phyloP scores from a whole-genome alignment of 1,140 invertebrate genomes.

The Tetragnatha versicolor region DNA sequence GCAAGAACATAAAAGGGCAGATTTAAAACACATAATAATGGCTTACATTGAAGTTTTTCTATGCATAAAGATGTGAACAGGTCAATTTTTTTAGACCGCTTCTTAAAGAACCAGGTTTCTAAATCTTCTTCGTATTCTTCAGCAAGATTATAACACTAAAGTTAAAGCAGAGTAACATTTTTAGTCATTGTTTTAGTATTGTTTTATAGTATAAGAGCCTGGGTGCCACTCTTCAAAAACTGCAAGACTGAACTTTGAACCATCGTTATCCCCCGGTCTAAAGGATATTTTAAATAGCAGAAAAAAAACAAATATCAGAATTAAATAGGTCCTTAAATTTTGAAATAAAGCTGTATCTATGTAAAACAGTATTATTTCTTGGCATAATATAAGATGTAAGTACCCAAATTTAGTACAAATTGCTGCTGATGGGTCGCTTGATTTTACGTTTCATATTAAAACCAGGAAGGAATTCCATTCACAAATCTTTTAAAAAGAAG shows the following conservation, averaged over 20 bases:
- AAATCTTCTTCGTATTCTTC: conserved; percentile 82
- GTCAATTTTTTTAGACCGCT: conserved; percentile 74
- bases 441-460: too few species aligned
- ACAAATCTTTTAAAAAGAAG: too few species aligned
- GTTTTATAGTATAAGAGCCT: too few species aligned
- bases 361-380: too few species aligned
- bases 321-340: background rate
- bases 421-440: too few species aligned
- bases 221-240: background rate
- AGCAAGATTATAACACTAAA: conserved; percentile 81
- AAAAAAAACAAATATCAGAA: background rate
- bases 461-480: too few species aligned
- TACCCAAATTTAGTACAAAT: too few species aligned
- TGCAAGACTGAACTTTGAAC: background rate
- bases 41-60: conserved; percentile 71
- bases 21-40: background rate
- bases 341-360: background rate
- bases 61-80: conserved; percentile 85
- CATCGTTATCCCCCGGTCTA: too few species aligned
- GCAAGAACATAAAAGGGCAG: background rate
- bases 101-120: conserved; percentile 90
- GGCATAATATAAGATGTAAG: too few species aligned
- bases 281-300: background rate
- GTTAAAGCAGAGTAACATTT: conserved; percentile 51
- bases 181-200: background rate